These are phyloP conservation scores for Hartigia nigra DNA, from an alignment of 2,888 invertebrate genomes.

Conservation along the genomic window DNA sequence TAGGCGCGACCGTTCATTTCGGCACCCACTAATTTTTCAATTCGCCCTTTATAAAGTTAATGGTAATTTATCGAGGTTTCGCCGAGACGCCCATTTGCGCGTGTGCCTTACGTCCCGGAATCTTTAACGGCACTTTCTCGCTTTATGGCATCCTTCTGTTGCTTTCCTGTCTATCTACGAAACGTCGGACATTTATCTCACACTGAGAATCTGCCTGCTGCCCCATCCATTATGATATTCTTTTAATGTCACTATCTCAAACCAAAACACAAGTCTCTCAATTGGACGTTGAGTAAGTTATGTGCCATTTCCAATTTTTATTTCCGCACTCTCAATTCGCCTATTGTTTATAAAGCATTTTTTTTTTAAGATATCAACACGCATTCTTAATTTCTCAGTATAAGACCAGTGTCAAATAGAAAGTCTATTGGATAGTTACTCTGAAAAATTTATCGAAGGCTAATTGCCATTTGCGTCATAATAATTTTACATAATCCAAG, in stretches of 20 bases:
- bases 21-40: constrained; percentile 52
- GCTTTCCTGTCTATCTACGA: constrained; percentile 10
- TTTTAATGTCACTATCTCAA: constrained; percentile 10
- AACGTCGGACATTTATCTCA: background rate
- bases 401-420: background rate
- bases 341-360: background rate
- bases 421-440: background rate
- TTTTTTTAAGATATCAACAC: background rate
- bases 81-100: background rate
- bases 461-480: background rate
- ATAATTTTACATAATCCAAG: background rate
- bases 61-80: constrained; percentile 34
- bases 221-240: background rate
- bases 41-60: constrained; percentile 38
- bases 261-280: background rate
- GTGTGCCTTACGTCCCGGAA: constrained; percentile 31
- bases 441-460: background rate
- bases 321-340: background rate
- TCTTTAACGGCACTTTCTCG: constrained; percentile 32
- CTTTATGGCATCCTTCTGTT: constrained; percentile 30
- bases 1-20: constrained; percentile 50
- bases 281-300: background rate
- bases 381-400: background rate
- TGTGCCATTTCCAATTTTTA: background rate
- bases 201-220: background rate